Conservation (phyloP, 2,797 vertebrate genomes). For the Trematomus bernacchii region DNA sequence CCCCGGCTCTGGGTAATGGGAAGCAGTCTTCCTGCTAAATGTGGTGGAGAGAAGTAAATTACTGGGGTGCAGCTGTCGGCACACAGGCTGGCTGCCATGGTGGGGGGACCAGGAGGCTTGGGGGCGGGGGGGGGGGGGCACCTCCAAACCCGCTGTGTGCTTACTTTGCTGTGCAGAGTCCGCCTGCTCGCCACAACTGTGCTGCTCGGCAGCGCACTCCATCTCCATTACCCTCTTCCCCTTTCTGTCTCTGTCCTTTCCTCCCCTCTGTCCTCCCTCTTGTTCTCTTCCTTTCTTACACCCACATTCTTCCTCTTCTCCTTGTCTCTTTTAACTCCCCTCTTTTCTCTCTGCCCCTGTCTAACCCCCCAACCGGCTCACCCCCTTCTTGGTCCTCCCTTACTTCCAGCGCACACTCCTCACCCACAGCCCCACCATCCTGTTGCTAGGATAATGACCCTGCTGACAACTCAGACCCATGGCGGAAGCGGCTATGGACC, state of each 20-base stretch:
- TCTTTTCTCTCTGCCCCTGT: slow-evolving; percentile 35
- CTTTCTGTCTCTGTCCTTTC: slow-evolving; percentile 38
- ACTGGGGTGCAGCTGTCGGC: slow-evolving; percentile 92
- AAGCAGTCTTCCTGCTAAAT: slow-evolving; percentile 92
- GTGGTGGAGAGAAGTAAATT: slow-evolving; percentile 97
- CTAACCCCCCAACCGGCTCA: slow-evolving; percentile 27
- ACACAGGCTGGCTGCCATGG: slow-evolving; percentile 78
- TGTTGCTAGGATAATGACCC: slow-evolving; percentile 77
- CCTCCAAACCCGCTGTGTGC: slow-evolving; percentile 92
- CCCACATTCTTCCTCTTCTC: slow-evolving; percentile 38
- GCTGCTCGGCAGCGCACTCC: slow-evolving; percentile 76
- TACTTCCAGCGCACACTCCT: slow-evolving; percentile 65
- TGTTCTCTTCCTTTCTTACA: slow-evolving; percentile 39
- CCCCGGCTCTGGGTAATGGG: slow-evolving; percentile 90
- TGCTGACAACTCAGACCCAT: slow-evolving; percentile 76
- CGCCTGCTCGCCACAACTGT: slow-evolving; percentile 89
- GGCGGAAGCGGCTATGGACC: slow-evolving; percentile 76
- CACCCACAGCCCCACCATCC: slow-evolving; percentile 50
- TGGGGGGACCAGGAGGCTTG: slow-evolving; percentile 81
- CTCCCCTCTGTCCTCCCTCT: slow-evolving; percentile 21
- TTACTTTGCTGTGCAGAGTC: slow-evolving; percentile 95
- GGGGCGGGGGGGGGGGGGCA: slow-evolving; percentile 83
- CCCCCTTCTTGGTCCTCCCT: slow-evolving; percentile 2
- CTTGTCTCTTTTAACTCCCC: slow-evolving; percentile 19
- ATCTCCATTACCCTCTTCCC: slow-evolving; percentile 31